Conservation (phyloP, 2,888 invertebrate species). For the Tethea ocularis region DNA sequence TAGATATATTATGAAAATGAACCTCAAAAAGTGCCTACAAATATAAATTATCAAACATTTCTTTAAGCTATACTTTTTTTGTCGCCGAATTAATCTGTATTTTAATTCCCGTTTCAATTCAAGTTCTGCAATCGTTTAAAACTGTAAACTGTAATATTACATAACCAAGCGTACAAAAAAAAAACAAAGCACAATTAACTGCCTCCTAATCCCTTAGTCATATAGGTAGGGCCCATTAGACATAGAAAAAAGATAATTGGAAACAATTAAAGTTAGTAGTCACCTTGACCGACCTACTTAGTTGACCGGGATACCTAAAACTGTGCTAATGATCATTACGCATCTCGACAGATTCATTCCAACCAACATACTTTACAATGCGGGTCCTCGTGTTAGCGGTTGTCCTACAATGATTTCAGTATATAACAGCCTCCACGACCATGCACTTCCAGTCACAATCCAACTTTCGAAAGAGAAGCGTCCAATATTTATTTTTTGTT, state of each 20-base stretch:
- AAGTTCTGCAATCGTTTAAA: no score
- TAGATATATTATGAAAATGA: no score
- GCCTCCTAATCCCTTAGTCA: constrained; percentile 28
- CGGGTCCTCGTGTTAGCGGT: constrained; percentile 74
- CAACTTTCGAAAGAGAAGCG: constrained; percentile 62
- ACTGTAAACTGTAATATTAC: background rate
- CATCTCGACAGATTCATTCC: constrained; percentile 65
- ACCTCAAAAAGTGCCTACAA: no score
- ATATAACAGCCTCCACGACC: constrained; percentile 73
- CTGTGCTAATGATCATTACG: constrained; percentile 77
- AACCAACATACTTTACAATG: constrained; percentile 57
- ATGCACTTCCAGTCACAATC: constrained; percentile 66
- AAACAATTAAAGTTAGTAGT: constrained; percentile 57
- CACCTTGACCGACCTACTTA: constrained; percentile 72
- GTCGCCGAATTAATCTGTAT: no score
- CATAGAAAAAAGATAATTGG: constrained; percentile 51
- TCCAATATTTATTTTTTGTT: constrained; percentile 58
- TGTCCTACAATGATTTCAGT: constrained; percentile 74
- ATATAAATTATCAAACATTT: no score
- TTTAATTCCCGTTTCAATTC: no score
- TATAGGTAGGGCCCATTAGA: constrained; percentile 24
- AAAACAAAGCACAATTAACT: constrained; percentile 16
- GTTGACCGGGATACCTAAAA: constrained; percentile 67
- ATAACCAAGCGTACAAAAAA: background rate
- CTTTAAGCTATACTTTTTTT: no score